phyloP scores from a whole-genome alignment of 2,797 vertebrate species.

The Limosa lapponica region DNA sequence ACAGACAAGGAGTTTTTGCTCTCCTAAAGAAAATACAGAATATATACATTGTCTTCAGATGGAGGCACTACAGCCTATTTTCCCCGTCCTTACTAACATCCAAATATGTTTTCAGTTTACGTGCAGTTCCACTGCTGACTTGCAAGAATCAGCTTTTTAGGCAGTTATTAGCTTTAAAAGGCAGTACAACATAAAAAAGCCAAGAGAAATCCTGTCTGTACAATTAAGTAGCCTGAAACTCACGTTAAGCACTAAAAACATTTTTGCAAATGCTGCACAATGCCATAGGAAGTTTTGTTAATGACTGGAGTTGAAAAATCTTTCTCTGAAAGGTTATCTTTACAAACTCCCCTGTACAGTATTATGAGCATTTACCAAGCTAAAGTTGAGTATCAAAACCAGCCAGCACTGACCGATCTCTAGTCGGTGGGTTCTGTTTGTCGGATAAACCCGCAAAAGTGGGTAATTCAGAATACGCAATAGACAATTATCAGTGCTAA shows the following conservation, averaged over 20 bases:
- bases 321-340: not conserved
- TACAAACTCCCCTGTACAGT: not conserved
- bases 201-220: not conserved
- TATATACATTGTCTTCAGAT: not conserved
- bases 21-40: not conserved
- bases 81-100: not conserved
- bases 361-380: not conserved
- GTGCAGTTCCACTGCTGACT: not conserved
- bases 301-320: not conserved
- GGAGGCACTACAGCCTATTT: not conserved
- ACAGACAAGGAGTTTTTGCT: not conserved
- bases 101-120: not conserved
- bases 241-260: accelerated
- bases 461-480: not conserved
- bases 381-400: not conserved
- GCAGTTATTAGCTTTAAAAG: not conserved
- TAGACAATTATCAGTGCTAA: not conserved
- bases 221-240: not conserved
- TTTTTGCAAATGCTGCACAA: not conserved
- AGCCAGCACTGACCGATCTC: not conserved
- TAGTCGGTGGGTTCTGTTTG: not conserved
- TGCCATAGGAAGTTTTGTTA: not conserved
- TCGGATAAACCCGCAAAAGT: not conserved
- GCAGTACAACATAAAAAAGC: not conserved
- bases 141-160: not conserved